Percentiles rank a stretch among this genome's conserved stretches.
Conservation (phyloP, 2,797 vertebrate species). For the Sebastes minor region DNA sequence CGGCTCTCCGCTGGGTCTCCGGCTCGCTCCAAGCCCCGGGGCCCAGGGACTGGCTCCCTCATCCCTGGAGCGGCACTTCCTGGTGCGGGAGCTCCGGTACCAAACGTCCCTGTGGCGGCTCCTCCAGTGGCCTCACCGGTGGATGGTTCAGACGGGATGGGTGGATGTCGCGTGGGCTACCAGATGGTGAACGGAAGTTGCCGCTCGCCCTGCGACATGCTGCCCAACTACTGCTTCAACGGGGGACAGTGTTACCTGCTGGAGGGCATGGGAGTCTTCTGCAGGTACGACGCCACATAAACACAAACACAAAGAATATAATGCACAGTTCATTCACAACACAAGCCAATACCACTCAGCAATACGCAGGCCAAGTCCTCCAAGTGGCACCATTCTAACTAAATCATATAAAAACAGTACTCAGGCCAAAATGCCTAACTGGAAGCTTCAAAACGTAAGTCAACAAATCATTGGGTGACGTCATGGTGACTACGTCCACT, state of each 20-base stretch:
- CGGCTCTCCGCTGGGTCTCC: conserved; percentile 67
- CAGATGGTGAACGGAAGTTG: conserved; percentile 89
- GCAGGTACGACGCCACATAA: conserved; percentile 84
- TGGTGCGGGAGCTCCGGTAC: conserved; percentile 25
- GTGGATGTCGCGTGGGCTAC: conserved; percentile 86
- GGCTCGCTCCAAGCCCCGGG: conserved; percentile 60
- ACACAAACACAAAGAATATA: not conserved
- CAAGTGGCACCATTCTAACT: not conserved
- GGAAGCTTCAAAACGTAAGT: no score
- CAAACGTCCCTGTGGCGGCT: conserved; percentile 49
- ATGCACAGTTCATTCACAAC: not conserved
- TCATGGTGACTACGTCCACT: no score
- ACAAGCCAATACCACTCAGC: not conserved
- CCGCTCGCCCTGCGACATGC: conserved; percentile 89
- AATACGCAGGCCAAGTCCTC: not conserved
- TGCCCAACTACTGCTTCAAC: conserved; percentile 94
- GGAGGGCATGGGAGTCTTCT: conserved; percentile 91
- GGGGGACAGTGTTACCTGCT: conserved; percentile 96
- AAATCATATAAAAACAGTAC: not conserved
- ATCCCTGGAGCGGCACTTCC: conserved; percentile 57
- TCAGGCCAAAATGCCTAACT: not conserved
- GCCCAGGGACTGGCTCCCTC: conserved; percentile 48
- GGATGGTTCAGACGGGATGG: conserved; percentile 78
- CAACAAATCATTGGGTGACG: no score
- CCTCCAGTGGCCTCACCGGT: conserved; percentile 40